Evolutionary conservation across 2,113 vertebrate genomes (phyloP).

Genomic region (Tragelaphus scriptus): DNA sequence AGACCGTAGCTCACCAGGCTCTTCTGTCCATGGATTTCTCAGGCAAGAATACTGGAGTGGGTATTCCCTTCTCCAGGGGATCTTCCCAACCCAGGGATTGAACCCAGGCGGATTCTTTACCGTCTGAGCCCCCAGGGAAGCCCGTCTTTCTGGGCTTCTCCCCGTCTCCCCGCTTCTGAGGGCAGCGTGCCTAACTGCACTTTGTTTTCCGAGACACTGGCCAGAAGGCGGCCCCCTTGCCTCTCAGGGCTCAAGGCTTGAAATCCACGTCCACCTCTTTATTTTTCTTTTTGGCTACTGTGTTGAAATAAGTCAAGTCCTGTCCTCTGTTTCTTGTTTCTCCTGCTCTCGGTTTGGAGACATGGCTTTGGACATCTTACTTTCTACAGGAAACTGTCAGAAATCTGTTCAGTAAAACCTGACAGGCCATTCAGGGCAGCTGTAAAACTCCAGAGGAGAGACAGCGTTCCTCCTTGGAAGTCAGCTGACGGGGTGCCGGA

Average conservation of each 20-base stretch:
- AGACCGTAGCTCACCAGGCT: neutral
- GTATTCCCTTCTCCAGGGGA: neutral
- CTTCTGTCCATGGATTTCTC: neutral
- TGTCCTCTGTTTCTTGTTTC: neutral
- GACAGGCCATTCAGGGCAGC: neutral
- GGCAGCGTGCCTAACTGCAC: neutral
- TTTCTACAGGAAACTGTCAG: neutral
- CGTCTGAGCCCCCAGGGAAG: neutral
- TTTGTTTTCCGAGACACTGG: neutral
- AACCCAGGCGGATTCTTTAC: neutral
- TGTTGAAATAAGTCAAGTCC: neutral
- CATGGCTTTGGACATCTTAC: neutral
- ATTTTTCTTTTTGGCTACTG: neutral
- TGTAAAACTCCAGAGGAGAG: neutral
- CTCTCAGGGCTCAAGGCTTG: neutral
- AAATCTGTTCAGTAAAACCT: neutral
- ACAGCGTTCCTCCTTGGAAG: neutral
- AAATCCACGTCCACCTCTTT: neutral
- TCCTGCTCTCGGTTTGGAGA: neutral
- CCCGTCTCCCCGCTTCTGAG: neutral
- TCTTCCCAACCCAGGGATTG: neutral
- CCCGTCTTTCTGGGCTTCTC: neutral
- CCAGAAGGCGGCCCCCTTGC: neutral
- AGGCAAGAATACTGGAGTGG: neutral
- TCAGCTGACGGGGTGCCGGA: rapidly evolving